Base-by-base conservation (phyloP, 2,797 vertebrate species). In the Chrysolophus pictus region DNA sequence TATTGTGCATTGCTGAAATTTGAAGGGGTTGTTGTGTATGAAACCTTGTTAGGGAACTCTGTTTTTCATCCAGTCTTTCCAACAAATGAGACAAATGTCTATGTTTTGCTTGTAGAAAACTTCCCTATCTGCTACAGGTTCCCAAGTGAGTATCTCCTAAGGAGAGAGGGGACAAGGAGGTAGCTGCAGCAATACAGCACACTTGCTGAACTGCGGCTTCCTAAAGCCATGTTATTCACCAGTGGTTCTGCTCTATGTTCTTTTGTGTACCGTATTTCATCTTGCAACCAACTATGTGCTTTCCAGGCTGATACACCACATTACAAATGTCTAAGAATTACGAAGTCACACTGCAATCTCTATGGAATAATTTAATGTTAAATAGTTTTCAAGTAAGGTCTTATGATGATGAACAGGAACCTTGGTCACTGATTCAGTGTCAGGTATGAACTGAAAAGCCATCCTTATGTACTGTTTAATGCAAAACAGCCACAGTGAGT, bases 361-460 rank as follows among this genome's bases (percentile, higher is more conserved):
- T 67, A 7, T 29, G 47, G 62, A 82, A 62, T 67, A 84, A 88
- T 62, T 81, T 65, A 62, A 70, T 29, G 51, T 64, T 67, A 87
- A 72, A 33, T 68, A 58, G 53, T 80, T 83, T 67, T 91, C 46
- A 73, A 35, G 70, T 23, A 49, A 69, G 21, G 14, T 71, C 83
- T 60, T 62, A 22, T 74, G 62, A 24, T 65, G 51, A 22, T 76
- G 60, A 82, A 46, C 17, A 72, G 51, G 35, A 90, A 56, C 56
- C 42, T 39, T 75, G 83, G 51, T 23, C 37, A 29, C 55, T 44
- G 44, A 65, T 18, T 82, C 22, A 7, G 26, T 4, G 21, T 65
- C 49, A 91, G 28, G 26, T 72, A 90, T 28, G 29, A 69, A 79
- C 71, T 76, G 68, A 87, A 85, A 90, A 24, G 28, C 55, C 64